These are phyloP conservation scores for Drusus annulatus DNA, from an alignment of 1,140 invertebrate genomes.

Conservation along the genomic window DNA sequence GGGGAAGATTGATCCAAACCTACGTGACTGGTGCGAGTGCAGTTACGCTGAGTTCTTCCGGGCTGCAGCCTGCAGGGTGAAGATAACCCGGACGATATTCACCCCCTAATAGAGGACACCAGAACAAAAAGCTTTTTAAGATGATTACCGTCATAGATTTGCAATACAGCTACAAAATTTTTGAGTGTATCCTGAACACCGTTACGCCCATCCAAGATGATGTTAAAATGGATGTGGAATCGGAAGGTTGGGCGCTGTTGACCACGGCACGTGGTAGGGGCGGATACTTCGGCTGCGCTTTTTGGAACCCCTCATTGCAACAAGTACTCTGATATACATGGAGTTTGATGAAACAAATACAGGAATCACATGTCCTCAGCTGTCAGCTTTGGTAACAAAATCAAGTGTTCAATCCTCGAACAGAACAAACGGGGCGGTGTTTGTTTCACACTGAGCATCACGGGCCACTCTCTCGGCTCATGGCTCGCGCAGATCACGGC, in stretches of 20 bases:
- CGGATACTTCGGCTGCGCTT: conserved; percentile 2
- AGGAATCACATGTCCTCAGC: neutral
- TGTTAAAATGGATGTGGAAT: no score
- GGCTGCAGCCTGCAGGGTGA: no score
- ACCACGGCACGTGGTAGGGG: neutral
- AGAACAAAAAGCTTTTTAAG: no score
- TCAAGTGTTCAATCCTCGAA: neutral
- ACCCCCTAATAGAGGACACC: no score
- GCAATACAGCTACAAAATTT: no score
- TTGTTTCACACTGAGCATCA: neutral
- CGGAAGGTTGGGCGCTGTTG: neutral
- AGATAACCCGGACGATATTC: no score
- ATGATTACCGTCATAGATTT: no score
- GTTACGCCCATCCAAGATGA: no score
- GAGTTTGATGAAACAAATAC: neutral
- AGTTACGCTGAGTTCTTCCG: no score
- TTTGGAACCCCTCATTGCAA: neutral
- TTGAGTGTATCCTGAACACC: no score
- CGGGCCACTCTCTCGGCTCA: neutral
- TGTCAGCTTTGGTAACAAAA: neutral
- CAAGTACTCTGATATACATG: neutral
- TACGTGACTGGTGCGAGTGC: no score
- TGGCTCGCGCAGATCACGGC: conserved; percentile 15
- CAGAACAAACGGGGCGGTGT: neutral
- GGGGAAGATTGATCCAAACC: no score